Evolutionary conservation across 2,888 invertebrate species (phyloP).

Genomic region (Rhyacophila evoluta): DNA sequence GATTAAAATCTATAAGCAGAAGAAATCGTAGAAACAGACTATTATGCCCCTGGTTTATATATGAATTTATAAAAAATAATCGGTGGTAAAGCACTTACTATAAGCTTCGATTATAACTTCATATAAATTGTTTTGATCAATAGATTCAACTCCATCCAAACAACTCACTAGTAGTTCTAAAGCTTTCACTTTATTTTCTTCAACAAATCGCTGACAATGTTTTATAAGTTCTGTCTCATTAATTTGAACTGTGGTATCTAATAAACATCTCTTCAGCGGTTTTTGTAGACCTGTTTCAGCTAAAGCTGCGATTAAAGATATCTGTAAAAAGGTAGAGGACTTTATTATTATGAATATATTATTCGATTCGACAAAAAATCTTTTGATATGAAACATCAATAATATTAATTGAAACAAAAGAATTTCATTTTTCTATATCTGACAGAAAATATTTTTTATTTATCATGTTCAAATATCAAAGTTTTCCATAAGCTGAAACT

Average conservation of each 20-base stretch:
- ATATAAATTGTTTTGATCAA: conserved; percentile 64
- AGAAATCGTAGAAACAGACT: no score
- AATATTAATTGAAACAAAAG: no score
- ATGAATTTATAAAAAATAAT: conserved; percentile 38
- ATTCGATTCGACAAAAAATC: no score
- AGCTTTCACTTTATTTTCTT: conserved; percentile 62
- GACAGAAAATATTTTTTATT: no score
- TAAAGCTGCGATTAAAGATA: conserved; percentile 67
- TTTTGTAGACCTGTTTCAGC: conserved; percentile 70
- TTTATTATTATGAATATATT: no score
- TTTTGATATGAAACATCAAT: no score
- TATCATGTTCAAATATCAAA: no score
- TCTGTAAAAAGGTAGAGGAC: no score
- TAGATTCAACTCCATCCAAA: conserved; percentile 59
- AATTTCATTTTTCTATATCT: no score
- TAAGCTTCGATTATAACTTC: conserved; percentile 67
- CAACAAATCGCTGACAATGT: conserved; percentile 67
- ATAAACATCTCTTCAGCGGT: conserved; percentile 65
- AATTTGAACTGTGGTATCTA: conserved; percentile 69
- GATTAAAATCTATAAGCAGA: no score
- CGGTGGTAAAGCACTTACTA: conserved; percentile 62
- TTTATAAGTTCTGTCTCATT: conserved; percentile 68
- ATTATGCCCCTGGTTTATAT: no score
- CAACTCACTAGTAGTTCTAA: conserved; percentile 62
- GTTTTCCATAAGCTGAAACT: no score